Percentiles rank a stretch among this genome's conserved stretches.
phyloP scores from a whole-genome alignment of 2,888 invertebrate genomes.

The Apamea monoglypha region DNA sequence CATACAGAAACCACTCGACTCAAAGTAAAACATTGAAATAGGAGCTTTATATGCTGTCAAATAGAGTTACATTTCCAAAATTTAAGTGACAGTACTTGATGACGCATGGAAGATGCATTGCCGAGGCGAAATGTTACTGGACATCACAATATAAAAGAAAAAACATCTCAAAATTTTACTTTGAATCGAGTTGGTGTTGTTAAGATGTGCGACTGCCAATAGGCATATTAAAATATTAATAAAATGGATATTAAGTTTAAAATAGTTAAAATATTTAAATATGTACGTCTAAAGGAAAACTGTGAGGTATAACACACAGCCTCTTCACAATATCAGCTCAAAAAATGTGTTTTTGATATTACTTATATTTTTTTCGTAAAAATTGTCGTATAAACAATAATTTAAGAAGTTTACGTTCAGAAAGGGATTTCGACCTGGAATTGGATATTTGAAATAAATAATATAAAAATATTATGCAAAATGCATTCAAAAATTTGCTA shows the following conservation, averaged over 20 bases:
- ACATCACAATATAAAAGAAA: background rate
- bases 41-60: background rate
- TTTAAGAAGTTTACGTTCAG: constrained; percentile 10
- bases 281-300: constrained; percentile 8
- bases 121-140: background rate
- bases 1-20: background rate
- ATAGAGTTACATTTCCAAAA: constrained; percentile 24
- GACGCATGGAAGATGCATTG: background rate
- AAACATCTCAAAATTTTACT: background rate
- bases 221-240: constrained; percentile 2
- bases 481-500: background rate
- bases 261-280: constrained; percentile 17
- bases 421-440: constrained; percentile 7
- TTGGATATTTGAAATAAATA: constrained; percentile 11
- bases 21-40: constrained; percentile 9
- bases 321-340: constrained; percentile 8
- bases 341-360: background rate
- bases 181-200: background rate
- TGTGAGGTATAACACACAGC: constrained; percentile 21
- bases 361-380: background rate
- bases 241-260: constrained; percentile 1
- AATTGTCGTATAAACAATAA: constrained; percentile 31
- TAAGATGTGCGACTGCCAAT: background rate
- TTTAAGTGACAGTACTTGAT: background rate
- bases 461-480: constrained; percentile 9